Percentiles rank a stretch among this genome's conserved stretches.
Conservation (phyloP, 53 echinoderm and acorn worm species). For the Echinarachnius parma region DNA sequence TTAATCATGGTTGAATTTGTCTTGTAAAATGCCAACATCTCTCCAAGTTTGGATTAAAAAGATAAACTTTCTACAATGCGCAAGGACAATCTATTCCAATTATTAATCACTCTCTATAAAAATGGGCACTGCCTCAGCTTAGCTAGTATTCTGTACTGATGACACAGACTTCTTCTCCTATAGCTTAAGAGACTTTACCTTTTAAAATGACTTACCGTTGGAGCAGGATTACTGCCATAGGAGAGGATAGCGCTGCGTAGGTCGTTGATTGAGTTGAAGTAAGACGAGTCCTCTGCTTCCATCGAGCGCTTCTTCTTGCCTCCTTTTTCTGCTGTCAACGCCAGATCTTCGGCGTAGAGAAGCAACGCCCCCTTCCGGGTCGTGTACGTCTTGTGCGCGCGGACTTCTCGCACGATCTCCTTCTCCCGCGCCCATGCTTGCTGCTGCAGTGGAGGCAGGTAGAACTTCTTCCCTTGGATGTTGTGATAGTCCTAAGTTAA, state of each 20-base stretch:
- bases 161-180: neutral
- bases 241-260: constrained; percentile 88
- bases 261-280: constrained; percentile 84
- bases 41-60: too few relatives aligned
- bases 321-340: constrained; percentile 49
- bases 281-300: constrained; percentile 83
- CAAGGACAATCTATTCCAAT: too few relatives aligned
- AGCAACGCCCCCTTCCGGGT: constrained; percentile 92
- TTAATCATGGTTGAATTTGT: too few relatives aligned
- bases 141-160: too few relatives aligned
- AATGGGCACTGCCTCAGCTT: too few relatives aligned
- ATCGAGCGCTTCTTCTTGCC: constrained; percentile 49
- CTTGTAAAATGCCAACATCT: too few relatives aligned
- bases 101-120: too few relatives aligned
- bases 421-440: constrained; percentile 52
- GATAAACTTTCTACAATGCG: too few relatives aligned
- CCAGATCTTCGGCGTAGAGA: constrained; percentile 91
- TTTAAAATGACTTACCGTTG: too few relatives aligned
- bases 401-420: constrained; percentile 52
- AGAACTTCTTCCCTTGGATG: constrained; percentile 67
- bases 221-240: constrained; percentile 76
- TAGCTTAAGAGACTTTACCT: too few relatives aligned
- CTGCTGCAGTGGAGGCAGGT: constrained; percentile 90
- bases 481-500: constrained; percentile 99
- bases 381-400: constrained; percentile 93